Percentiles rank a stretch among this genome's conserved stretches.
These are phyloP conservation scores for Premnoplex brunnescens DNA, from an alignment of 2,797 vertebrate genomes.

Conservation along the genomic window DNA sequence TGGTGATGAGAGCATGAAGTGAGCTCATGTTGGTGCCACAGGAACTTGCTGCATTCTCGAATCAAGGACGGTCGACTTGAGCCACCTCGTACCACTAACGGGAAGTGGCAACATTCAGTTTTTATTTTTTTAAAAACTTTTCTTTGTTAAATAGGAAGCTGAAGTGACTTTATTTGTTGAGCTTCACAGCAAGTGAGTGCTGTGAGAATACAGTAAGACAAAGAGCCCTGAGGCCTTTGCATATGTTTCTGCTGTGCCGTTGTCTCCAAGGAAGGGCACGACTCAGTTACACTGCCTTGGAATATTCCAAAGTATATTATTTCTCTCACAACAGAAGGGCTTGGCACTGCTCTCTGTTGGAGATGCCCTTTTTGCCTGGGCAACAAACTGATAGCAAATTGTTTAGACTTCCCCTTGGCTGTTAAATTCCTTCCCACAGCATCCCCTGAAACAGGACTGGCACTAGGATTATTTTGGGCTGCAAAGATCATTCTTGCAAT, in stretches of 20 bases:
- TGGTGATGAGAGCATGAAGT: not conserved
- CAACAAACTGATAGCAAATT: not conserved
- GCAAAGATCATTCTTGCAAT: fast-evolving
- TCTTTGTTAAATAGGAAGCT: not conserved
- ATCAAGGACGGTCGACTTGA: fast-evolving
- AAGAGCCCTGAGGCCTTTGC: conserved; percentile 5
- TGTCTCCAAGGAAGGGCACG: conserved; percentile 8
- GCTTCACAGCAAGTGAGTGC: not conserved
- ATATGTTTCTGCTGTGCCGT: not conserved
- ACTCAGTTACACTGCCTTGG: not conserved
- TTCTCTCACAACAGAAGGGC: conserved; percentile 27
- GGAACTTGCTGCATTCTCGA: not conserved
- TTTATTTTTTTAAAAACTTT: not conserved
- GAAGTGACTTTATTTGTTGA: conserved; percentile 28
- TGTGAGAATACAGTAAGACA: conserved; percentile 3
- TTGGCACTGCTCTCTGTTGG: conserved; percentile 10
- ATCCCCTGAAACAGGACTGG: not conserved
- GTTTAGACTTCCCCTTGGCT: not conserved
- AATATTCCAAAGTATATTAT: not conserved
- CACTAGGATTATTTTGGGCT: not conserved
- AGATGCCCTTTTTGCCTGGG: conserved; percentile 26
- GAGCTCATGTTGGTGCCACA: not conserved
- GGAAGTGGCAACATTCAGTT: not conserved
- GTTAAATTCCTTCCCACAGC: not conserved
- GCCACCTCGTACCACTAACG: fast-evolving